Conservation (phyloP, 1,140 invertebrate species). For the Brachionus asplanchnoidis region DNA sequence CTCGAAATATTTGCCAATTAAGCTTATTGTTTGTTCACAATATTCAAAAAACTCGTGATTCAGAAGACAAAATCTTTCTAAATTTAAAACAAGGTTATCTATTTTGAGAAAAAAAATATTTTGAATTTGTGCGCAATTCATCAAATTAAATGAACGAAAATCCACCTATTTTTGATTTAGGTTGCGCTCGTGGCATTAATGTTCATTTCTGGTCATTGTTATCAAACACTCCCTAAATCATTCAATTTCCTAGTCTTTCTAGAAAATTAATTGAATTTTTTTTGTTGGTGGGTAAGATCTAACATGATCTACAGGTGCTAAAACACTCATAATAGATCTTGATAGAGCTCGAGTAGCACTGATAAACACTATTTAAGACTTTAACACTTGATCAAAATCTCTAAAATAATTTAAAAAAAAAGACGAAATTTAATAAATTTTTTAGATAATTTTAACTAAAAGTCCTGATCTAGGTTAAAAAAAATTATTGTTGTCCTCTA, state of each 20-base stretch:
- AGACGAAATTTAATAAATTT: not conserved
- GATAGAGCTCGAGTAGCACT: not conserved
- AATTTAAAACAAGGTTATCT: not conserved
- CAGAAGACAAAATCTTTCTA: not conserved
- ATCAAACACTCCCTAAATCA: not conserved
- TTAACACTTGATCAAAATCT: constrained; percentile 1
- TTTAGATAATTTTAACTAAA: constrained; percentile 19
- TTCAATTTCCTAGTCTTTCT: not conserved
- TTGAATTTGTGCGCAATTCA: not conserved
- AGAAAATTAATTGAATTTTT: not conserved
- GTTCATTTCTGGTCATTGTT: not conserved
- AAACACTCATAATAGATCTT: constrained; percentile 1
- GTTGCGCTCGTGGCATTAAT: not conserved
- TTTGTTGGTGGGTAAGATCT: constrained; percentile 5
- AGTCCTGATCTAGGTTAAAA: not conserved
- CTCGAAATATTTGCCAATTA: not conserved
- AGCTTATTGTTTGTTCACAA: not conserved
- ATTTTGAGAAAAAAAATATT: not conserved
- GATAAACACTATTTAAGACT: constrained; percentile 12
- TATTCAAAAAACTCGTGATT: not conserved
- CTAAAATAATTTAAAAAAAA: not conserved
- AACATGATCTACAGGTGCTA: constrained; percentile 3
- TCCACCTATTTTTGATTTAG: not conserved
- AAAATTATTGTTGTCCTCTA: not conserved
- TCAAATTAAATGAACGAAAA: not conserved